Evolutionary conservation across 2,797 vertebrate genomes (phyloP).

Genomic region (Pangasius macronema): DNA sequence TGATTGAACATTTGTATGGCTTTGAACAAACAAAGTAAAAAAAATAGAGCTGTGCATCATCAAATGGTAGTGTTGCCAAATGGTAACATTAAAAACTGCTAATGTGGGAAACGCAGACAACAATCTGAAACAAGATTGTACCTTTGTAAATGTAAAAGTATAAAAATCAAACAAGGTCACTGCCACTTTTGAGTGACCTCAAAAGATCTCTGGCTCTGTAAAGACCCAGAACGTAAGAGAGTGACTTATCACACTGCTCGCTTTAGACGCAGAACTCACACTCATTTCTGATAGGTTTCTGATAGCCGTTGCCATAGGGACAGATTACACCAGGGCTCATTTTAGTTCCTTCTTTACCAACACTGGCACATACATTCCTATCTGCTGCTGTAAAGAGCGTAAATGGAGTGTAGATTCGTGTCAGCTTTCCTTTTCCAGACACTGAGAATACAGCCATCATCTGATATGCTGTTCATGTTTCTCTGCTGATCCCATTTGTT

Average conservation of each 20-base stretch:
- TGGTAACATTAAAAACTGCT: not conserved
- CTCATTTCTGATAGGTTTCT: slow-evolving; percentile 7
- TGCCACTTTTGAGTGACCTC: not conserved
- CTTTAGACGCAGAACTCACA: not conserved
- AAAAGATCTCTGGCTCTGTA: slow-evolving; percentile 35
- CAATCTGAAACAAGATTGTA: not conserved
- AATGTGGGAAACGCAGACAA: not conserved
- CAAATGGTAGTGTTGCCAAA: not conserved
- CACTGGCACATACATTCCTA: slow-evolving; percentile 33
- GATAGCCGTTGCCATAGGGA: slow-evolving; percentile 65
- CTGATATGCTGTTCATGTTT: not conserved
- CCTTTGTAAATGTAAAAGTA: not conserved
- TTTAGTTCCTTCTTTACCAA: slow-evolving; percentile 46
- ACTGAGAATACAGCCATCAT: not conserved
- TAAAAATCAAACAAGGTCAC: not conserved
- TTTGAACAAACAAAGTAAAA: no score
- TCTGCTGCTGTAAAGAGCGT: not conserved
- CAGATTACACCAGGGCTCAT: slow-evolving; percentile 55
- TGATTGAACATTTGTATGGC: no score
- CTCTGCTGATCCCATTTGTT: slow-evolving; percentile 5
- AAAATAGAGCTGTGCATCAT: not conserved
- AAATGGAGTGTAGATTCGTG: not conserved
- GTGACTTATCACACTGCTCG: slow-evolving; percentile 29
- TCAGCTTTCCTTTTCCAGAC: not conserved
- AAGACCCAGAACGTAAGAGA: slow-evolving; percentile 56